A percentile compares a stretch with the other conserved stretches of the same genome.
Conservation (phyloP, 92 coral and sea anemone genomes). For the Pocillopora grandis region DNA sequence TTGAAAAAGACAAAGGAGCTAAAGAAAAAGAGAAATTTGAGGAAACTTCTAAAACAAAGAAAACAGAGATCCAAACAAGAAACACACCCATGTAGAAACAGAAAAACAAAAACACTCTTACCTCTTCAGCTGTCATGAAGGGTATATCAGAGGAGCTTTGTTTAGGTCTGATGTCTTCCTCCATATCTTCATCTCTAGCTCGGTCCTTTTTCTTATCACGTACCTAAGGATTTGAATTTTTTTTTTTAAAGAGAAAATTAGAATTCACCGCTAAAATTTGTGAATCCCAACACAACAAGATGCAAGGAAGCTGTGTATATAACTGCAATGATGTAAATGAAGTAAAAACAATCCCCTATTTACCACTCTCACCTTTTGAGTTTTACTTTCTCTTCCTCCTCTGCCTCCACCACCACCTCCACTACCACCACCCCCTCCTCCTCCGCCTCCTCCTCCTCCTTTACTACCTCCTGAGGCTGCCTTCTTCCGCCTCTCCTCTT, state of each 20-base stretch:
- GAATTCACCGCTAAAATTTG: neutral
- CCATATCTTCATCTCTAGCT: conserved; percentile 69
- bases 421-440: conserved; percentile 72
- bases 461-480: conserved; percentile 80
- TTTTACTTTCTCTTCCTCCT: conserved; percentile 94
- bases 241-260: neutral
- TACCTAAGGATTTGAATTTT: conserved; percentile 28
- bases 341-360: neutral
- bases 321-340: neutral
- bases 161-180: conserved; percentile 55
- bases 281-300: neutral
- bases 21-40: neutral
- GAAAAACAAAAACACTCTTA: neutral
- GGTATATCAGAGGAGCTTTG: conserved; percentile 73
- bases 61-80: neutral
- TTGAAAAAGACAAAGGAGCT: neutral
- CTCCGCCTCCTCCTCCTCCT: conserved; percentile 81
- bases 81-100: neutral
- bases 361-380: conserved; percentile 74
- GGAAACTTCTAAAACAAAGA: neutral
- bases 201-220: conserved; percentile 86
- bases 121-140: conserved; percentile 92
- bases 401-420: conserved; percentile 76
- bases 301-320: neutral
- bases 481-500: conserved; percentile 85